These are phyloP conservation scores for Characodon lateralis DNA, from an alignment of 2,797 vertebrate genomes.

Conservation along the genomic window DNA sequence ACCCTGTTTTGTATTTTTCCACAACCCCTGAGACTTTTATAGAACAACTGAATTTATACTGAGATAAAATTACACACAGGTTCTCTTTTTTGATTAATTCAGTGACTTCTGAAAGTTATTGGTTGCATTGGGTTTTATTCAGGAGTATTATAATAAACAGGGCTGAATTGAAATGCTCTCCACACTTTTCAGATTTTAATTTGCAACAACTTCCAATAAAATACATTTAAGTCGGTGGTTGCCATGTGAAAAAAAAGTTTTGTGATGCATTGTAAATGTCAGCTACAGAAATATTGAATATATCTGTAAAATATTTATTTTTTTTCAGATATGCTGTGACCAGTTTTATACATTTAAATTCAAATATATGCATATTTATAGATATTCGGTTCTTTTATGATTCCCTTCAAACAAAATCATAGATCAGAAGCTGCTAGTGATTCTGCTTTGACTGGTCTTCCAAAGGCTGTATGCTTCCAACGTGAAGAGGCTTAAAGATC, in stretches of 20 bases:
- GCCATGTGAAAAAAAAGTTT: background rate
- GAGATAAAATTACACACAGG: too few species aligned
- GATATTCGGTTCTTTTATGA: background rate
- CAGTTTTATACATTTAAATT: slow-evolving; percentile 21
- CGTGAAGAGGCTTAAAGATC: slow-evolving; percentile 64
- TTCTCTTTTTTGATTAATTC: background rate
- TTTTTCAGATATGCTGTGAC: background rate
- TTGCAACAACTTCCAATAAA: background rate
- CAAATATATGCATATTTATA: slow-evolving; percentile 1
- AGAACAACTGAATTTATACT: too few species aligned
- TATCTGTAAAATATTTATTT: background rate
- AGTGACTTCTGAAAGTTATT: background rate
- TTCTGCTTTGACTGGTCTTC: slow-evolving; percentile 20
- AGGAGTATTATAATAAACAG: background rate
- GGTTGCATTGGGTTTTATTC: background rate
- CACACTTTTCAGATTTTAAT: background rate
- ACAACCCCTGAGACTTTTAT: background rate
- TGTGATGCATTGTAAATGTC: background rate
- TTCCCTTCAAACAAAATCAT: slow-evolving; percentile 20
- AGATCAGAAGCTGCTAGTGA: slow-evolving; percentile 11
- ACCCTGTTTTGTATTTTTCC: background rate
- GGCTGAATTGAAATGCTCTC: background rate
- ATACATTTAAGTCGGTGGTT: background rate
- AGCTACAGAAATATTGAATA: background rate
- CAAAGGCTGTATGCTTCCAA: slow-evolving; percentile 27